These are phyloP conservation scores for Mobula birostris DNA, from an alignment of 2,113 vertebrate species.

Conservation along the genomic window DNA sequence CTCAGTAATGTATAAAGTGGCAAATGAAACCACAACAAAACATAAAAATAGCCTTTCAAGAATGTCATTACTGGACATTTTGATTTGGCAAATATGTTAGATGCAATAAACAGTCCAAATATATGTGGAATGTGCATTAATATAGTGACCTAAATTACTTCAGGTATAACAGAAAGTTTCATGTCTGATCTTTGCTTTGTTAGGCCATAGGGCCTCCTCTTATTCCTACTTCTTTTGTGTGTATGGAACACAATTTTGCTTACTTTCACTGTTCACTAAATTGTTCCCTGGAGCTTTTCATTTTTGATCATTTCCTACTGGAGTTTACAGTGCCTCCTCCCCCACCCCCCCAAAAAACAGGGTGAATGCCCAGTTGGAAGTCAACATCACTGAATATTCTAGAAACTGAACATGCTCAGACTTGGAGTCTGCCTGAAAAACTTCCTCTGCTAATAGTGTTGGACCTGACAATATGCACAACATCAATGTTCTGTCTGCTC, in stretches of 20 bases:
- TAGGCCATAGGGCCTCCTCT: too few species aligned
- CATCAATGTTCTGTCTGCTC: not conserved
- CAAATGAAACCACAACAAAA: not conserved
- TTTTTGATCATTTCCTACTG: not conserved
- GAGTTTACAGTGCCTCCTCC: not conserved
- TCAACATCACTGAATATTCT: not conserved
- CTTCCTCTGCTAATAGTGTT: not conserved
- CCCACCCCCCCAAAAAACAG: not conserved
- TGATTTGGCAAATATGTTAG: not conserved
- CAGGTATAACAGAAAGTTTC: not conserved
- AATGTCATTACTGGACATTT: not conserved
- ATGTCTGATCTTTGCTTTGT: not conserved
- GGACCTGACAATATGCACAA: not conserved
- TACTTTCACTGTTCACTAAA: constrained; percentile 28
- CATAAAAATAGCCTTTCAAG: not conserved
- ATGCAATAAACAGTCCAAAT: not conserved
- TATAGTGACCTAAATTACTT: not conserved
- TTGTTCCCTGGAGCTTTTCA: not conserved
- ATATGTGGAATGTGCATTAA: not conserved
- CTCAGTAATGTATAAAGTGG: not conserved
- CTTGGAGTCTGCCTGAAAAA: not conserved
- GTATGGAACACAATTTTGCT: not conserved
- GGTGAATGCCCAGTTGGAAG: not conserved
- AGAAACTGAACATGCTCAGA: not conserved
- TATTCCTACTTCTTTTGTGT: too few species aligned